Evolutionary conservation across 2,888 invertebrate species (phyloP).

Genomic region (Chloroclysta siterata): DNA sequence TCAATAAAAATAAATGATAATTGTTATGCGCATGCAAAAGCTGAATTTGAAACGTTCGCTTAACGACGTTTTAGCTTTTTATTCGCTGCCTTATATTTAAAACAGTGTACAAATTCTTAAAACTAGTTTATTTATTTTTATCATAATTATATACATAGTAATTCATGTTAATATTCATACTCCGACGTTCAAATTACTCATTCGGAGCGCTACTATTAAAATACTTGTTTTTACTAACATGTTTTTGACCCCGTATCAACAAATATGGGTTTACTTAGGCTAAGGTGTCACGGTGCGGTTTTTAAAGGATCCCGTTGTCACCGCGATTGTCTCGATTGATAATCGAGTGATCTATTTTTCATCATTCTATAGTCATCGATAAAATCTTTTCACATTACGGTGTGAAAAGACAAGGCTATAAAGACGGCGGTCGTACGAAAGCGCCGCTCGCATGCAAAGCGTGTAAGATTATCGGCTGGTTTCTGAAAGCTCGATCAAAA

Average conservation of each 20-base stretch:
- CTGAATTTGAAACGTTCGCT: constrained; percentile 1
- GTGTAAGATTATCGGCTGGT: too few species aligned
- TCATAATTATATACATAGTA: constrained; percentile 9
- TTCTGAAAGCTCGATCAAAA: too few species aligned
- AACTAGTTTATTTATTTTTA: constrained; percentile 10
- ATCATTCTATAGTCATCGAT: too few species aligned
- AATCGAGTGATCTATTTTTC: too few species aligned
- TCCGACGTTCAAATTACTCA: constrained; percentile 18
- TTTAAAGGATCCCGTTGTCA: not conserved
- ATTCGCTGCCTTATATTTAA: constrained; percentile 12
- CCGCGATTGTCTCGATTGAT: not conserved
- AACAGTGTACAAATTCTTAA: constrained; percentile 7
- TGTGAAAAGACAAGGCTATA: too few species aligned
- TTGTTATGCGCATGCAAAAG: constrained; percentile 11
- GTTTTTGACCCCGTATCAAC: constrained; percentile 1
- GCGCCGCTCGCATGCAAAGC: too few species aligned
- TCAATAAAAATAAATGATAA: constrained; percentile 11
- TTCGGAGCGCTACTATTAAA: constrained; percentile 9
- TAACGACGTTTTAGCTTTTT: constrained; percentile 12
- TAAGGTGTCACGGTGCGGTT: not conserved
- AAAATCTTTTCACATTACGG: too few species aligned
- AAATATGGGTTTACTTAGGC: not conserved
- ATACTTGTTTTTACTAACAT: constrained; percentile 8
- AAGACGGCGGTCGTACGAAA: too few species aligned
- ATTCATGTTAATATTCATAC: constrained; percentile 17